These are phyloP conservation scores for Melanotaenia parkinsoni DNA, from an alignment of 2,797 vertebrate genomes.

Conservation along the genomic window DNA sequence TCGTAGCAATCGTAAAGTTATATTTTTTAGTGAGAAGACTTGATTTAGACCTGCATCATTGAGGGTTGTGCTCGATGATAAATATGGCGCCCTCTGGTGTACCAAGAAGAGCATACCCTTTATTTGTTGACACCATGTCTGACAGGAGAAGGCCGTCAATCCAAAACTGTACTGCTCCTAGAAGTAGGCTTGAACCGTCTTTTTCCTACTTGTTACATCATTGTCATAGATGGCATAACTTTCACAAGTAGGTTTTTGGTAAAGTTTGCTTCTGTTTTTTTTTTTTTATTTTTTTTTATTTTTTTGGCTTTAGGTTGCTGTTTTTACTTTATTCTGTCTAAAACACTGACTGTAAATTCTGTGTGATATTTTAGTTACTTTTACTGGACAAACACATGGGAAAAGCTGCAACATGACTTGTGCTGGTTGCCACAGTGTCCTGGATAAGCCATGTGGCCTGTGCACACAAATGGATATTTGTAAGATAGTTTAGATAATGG, in stretches of 20 bases:
- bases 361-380: constrained; percentile 15
- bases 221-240: constrained; percentile 26
- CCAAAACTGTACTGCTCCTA: constrained; percentile 9
- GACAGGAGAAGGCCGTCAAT: constrained; percentile 22
- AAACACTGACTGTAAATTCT: constrained; percentile 31
- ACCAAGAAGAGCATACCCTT: constrained; percentile 23
- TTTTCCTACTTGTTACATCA: constrained; percentile 37
- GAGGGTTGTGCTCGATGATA: constrained; percentile 11
- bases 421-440: not conserved
- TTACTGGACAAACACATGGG: constrained; percentile 19
- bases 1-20: not conserved
- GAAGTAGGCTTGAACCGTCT: constrained; percentile 12
- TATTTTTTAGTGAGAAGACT: constrained; percentile 25
- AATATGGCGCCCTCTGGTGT: constrained; percentile 50
- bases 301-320: constrained; percentile 67
- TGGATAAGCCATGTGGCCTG: constrained; percentile 12
- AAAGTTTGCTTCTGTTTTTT: constrained; percentile 49
- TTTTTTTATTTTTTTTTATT: constrained; percentile 12
- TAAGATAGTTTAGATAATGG: constrained; percentile 10
- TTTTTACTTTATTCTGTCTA: constrained; percentile 42
- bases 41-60: not conserved
- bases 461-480: constrained; percentile 19
- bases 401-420: constrained; percentile 31
- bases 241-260: constrained; percentile 30
- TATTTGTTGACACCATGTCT: not conserved